These are phyloP conservation scores for Trissonchulus latispiculum DNA, from an alignment of 2,888 invertebrate genomes.

Conservation along the genomic window DNA sequence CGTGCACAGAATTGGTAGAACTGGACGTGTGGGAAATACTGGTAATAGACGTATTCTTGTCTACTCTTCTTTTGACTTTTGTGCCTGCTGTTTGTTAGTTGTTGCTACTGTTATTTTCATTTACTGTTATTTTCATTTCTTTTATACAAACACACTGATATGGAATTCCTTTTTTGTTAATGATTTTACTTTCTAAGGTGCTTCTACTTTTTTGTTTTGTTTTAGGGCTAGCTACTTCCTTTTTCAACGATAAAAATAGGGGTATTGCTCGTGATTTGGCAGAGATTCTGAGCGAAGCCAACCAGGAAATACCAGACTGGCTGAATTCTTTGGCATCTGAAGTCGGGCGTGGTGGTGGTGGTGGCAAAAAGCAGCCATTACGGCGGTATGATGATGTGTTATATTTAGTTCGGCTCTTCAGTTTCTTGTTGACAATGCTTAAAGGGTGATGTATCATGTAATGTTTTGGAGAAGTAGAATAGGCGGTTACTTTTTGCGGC, in stretches of 20 bases:
- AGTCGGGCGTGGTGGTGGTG: conserved; percentile 22
- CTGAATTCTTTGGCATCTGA: conserved; percentile 64
- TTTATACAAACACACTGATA: neutral
- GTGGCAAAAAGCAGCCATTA: conserved; percentile 26
- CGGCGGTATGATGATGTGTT: neutral
- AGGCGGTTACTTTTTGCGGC: too few relatives aligned
- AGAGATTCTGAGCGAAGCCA: conserved; percentile 83
- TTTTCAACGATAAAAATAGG: conserved; percentile 94
- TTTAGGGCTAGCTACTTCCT: conserved; percentile 89
- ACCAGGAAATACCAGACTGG: conserved; percentile 86
- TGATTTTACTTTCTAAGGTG: too few relatives aligned
- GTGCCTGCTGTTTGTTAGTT: neutral
- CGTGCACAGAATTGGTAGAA: conserved; percentile 94
- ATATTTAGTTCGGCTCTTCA: neutral
- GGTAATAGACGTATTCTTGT: conserved; percentile 51
- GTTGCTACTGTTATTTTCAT: too few relatives aligned
- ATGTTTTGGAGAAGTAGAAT: too few relatives aligned
- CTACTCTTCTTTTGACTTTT: neutral
- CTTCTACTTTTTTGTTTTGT: neutral
- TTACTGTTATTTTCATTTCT: neutral
- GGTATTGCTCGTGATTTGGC: conserved; percentile 84
- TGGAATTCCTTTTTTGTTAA: too few relatives aligned
- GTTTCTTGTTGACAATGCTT: too few relatives aligned
- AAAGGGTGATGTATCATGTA: too few relatives aligned
- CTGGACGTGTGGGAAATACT: conserved; percentile 96